These are phyloP conservation scores for Drosophila acutilabella DNA, from an alignment of 2,888 invertebrate genomes.

Conservation along the genomic window DNA sequence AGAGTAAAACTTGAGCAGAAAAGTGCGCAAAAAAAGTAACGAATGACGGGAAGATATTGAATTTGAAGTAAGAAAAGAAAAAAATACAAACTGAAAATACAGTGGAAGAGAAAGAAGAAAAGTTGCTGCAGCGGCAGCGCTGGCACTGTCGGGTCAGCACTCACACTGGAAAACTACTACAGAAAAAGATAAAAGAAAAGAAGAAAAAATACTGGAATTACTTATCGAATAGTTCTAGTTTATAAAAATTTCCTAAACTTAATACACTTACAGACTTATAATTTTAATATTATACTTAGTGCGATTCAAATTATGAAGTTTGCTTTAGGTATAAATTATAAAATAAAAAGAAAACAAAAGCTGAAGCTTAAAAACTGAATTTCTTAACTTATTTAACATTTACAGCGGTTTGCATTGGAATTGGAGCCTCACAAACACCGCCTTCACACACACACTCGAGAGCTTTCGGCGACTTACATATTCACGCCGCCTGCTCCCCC, in stretches of 20 bases:
- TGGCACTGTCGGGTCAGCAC: conserved; percentile 45
- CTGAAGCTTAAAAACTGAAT: conserved; percentile 8
- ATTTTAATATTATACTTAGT: conserved; percentile 68
- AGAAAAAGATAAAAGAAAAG: conserved; percentile 11
- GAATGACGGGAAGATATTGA: conserved; percentile 7
- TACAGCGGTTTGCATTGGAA: conserved; percentile 29
- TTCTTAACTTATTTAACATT: conserved; percentile 15
- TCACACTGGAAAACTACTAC: conserved; percentile 32
- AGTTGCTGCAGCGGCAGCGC: conserved; percentile 52
- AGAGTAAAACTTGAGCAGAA: conserved; percentile 23
- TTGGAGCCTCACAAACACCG: conserved; percentile 1
- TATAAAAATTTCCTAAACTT: conserved; percentile 58
- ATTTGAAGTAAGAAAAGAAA: conserved; percentile 11
- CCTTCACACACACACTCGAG: background rate
- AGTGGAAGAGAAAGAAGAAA: conserved; percentile 9
- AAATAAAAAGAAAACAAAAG: conserved; percentile 47
- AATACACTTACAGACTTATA: conserved; percentile 71
- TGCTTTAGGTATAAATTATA: conserved; percentile 55
- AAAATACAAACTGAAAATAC: conserved; percentile 32
- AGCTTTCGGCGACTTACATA: conserved; percentile 28
- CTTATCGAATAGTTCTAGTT: conserved; percentile 54
- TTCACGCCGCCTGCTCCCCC: conserved; percentile 14
- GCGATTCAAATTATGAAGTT: conserved; percentile 72
- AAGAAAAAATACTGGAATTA: conserved; percentile 38
- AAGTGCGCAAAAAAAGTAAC: conserved; percentile 26